Evolutionary conservation across 2,888 invertebrate species (phyloP).

Genomic region (Melipona bicolor): DNA sequence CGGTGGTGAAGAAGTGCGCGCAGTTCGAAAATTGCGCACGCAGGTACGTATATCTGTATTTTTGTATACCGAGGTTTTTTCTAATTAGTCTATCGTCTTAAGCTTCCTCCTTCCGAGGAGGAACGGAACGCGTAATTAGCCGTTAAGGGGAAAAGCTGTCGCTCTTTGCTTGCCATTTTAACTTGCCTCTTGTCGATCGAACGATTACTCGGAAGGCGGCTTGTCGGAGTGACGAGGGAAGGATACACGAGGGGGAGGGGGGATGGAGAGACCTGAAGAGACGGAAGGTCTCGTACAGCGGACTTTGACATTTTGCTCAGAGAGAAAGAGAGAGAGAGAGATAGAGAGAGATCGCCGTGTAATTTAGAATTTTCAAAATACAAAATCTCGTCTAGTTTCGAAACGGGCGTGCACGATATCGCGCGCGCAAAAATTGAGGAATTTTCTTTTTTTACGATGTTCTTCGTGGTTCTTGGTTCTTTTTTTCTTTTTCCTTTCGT

Average conservation of each 20-base stretch:
- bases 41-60: conserved; percentile 77
- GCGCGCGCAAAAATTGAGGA: not conserved
- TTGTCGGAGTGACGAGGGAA: conserved; percentile 44
- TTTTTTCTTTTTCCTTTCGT: not conserved
- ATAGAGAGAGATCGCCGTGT: not conserved
- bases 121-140: conserved; percentile 71
- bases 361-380: not conserved
- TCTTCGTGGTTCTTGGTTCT: not conserved
- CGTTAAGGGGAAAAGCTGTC: conserved; percentile 74
- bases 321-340: not conserved
- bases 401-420: not conserved
- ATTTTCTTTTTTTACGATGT: not conserved
- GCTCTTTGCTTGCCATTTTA: conserved; percentile 79
- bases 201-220: conserved; percentile 61
- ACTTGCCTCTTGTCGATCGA: conserved; percentile 70
- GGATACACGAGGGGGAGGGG: conserved; percentile 12
- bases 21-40: not conserved
- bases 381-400: not conserved
- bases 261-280: conserved; percentile 38
- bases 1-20: conserved; percentile 32
- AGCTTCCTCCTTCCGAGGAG: conserved; percentile 76
- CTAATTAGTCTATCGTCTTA: conserved; percentile 77
- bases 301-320: conserved; percentile 15
- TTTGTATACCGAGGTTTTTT: conserved; percentile 82
- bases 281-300: conserved; percentile 33